Evolutionary conservation across 1,140 invertebrate genomes (phyloP).

Genomic region (Rhagoletis pomonella): DNA sequence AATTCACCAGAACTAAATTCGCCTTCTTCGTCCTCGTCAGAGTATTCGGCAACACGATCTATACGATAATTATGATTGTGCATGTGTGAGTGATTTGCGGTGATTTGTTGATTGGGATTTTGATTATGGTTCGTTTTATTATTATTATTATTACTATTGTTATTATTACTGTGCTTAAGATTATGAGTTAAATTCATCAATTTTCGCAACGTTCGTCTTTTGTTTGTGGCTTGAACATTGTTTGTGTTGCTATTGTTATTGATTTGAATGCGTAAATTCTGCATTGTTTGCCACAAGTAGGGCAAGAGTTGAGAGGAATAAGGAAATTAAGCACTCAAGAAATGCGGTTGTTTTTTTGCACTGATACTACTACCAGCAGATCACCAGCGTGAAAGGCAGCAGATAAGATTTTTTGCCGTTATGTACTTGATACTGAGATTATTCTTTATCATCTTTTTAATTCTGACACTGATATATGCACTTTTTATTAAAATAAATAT

Average conservation of each 20-base stretch:
- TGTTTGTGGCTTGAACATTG: constrained; percentile 45
- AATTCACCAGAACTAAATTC: constrained; percentile 82
- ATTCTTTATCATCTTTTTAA: background rate
- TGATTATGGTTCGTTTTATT: background rate
- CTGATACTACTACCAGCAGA: background rate
- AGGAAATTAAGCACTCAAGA: background rate
- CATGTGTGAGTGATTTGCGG: constrained; percentile 4
- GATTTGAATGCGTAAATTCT: constrained; percentile 20
- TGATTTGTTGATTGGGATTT: background rate
- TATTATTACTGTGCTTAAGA: background rate
- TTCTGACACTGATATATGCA: background rate
- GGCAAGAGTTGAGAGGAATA: background rate
- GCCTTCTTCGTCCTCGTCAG: constrained; percentile 81
- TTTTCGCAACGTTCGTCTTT: constrained; percentile 40
- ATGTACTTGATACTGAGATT: background rate
- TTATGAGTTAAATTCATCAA: constrained; percentile 9
- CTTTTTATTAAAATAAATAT: constrained; percentile 21
- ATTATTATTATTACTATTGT: background rate
- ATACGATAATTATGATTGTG: constrained; percentile 53
- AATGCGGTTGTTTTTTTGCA: background rate
- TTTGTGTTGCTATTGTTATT: constrained; percentile 10
- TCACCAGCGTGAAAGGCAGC: background rate
- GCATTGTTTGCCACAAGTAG: background rate
- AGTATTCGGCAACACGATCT: constrained; percentile 80
- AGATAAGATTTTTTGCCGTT: background rate